A percentile compares a stretch with the other conserved stretches of the same genome.
These are phyloP conservation scores for Castor canadensis DNA, from an alignment of 2,113 vertebrate species.

Conservation along the genomic window DNA sequence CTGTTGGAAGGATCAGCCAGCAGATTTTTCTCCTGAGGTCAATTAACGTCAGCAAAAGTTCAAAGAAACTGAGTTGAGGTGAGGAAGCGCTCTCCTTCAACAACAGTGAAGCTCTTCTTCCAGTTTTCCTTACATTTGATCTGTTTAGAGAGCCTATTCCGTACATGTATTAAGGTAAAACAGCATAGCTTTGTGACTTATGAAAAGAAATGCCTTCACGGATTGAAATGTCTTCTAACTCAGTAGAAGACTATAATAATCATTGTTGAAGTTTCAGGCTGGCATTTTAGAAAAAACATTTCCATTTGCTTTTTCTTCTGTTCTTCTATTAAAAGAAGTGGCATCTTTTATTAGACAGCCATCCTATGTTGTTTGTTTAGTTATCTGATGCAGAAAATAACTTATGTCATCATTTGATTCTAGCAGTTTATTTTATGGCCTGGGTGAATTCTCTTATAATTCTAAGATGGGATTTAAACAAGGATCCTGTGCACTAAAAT, in stretches of 20 bases:
- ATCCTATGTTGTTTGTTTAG: neutral
- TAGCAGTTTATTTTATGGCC: neutral
- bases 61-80: no score
- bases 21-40: no score
- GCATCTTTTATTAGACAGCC: neutral
- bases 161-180: no score
- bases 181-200: no score
- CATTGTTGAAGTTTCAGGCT: neutral
- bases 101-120: no score
- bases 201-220: no score
- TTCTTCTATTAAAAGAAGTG: constrained; percentile 19
- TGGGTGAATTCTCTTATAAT: neutral
- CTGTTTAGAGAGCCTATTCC: no score
- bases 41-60: no score
- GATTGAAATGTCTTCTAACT: no score
- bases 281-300: neutral
- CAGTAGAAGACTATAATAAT: neutral
- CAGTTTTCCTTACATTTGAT: no score
- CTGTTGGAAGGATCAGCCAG: no score
- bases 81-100: no score
- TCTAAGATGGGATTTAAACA: neutral
- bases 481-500: constrained; percentile 2
- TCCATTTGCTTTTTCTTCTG: neutral
- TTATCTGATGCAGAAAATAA: neutral
- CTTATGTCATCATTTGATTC: neutral